Percentiles rank a stretch among this genome's conserved stretches.
Evolutionary conservation across 2,888 invertebrate genomes (phyloP).

Genomic region (Syritta pipiens): DNA sequence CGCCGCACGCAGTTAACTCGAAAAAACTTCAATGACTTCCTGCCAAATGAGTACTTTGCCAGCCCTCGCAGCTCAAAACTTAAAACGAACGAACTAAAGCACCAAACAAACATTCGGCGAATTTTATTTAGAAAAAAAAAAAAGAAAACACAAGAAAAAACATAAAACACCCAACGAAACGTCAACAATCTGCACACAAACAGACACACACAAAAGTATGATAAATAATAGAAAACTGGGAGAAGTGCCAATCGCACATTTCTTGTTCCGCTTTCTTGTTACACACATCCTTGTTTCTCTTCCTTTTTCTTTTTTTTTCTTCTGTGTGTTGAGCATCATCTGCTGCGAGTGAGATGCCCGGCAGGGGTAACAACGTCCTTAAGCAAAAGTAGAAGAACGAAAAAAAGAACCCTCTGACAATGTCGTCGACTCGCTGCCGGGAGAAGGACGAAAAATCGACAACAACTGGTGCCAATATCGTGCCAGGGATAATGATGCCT

Average conservation of each 20-base stretch:
- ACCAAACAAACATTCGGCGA: slow-evolving; percentile 11
- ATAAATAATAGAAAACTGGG: slow-evolving; percentile 30
- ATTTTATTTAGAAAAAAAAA: slow-evolving; percentile 26
- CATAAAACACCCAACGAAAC: no score
- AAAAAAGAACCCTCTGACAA: slow-evolving; percentile 47
- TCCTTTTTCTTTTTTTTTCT: background rate
- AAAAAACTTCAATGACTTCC: slow-evolving; percentile 50
- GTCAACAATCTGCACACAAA: slow-evolving; percentile 35
- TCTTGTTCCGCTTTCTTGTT: slow-evolving; percentile 27
- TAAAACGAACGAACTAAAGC: background rate
- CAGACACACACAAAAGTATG: slow-evolving; percentile 32
- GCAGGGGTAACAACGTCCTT: slow-evolving; percentile 50
- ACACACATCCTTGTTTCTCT: slow-evolving; percentile 43
- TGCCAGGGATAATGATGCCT: slow-evolving; percentile 55
- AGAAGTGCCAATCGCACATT: slow-evolving; percentile 55
- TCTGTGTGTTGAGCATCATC: slow-evolving; percentile 38
- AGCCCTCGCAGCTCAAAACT: background rate
- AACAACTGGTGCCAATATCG: slow-evolving; percentile 69
- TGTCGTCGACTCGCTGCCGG: slow-evolving; percentile 59
- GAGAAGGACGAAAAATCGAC: slow-evolving; percentile 65
- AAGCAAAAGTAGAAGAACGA: slow-evolving; percentile 6
- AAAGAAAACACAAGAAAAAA: no score
- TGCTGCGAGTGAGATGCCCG: slow-evolving; percentile 41
- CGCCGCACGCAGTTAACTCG: slow-evolving; percentile 22
- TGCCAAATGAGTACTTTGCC: slow-evolving; percentile 29